phyloP scores from a whole-genome alignment of 2,113 vertebrate species.

The Callaeas wilsoni region DNA sequence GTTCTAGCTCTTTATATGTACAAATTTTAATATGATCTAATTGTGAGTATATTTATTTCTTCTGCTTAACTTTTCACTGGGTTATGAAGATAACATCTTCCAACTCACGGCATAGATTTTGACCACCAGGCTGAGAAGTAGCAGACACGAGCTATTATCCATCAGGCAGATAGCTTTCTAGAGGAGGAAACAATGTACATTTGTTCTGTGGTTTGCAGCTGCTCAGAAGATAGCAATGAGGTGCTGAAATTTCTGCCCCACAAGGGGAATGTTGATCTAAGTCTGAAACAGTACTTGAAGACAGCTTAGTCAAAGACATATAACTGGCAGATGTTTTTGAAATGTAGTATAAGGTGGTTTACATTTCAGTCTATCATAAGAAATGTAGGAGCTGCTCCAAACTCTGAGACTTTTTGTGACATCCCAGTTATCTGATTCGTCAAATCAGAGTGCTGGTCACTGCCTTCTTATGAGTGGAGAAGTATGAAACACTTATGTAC shows the following conservation, averaged over 20 bases:
- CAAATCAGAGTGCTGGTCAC: not conserved
- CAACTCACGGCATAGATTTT: not conserved
- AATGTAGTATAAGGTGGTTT: not conserved
- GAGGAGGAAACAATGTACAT: not conserved
- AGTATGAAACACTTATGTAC: not conserved
- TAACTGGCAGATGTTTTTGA: constrained; percentile 22
- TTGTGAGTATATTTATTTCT: not conserved
- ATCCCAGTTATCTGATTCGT: not conserved
- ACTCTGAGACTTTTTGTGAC: not conserved
- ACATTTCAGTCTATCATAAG: not conserved
- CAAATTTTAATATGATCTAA: not conserved
- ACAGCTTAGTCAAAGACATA: not conserved
- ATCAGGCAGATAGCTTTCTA: not conserved
- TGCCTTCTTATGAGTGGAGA: not conserved
- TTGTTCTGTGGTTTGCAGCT: constrained; percentile 11
- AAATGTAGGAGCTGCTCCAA: not conserved
- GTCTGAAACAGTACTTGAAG: not conserved
- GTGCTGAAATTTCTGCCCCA: constrained; percentile 38
- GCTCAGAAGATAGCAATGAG: constrained; percentile 4
- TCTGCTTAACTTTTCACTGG: not conserved
- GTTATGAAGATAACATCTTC: not conserved
- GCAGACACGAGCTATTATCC: not conserved
- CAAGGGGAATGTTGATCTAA: constrained; percentile 11
- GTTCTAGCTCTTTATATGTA: not conserved
- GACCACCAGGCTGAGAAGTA: not conserved